Evolutionary conservation across 2,797 vertebrate species (phyloP), one percentile per base, ranked within the genome.

Genomic region (Columba guinea): DNA sequence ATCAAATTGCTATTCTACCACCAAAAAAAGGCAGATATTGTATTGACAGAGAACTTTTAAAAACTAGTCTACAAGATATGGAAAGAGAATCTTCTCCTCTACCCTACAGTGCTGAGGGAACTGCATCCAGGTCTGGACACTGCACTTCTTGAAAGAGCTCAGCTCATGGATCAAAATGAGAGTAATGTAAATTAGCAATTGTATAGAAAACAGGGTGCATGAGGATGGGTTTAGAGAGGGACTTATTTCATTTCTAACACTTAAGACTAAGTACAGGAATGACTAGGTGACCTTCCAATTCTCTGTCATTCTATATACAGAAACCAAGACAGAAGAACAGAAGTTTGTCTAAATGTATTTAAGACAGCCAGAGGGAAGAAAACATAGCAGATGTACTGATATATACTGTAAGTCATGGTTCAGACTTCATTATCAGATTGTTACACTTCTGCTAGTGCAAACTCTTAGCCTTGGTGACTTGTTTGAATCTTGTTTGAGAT

Each of bases 181-280:
- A 78, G 4, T n/a, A 87, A 64, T 37, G 8, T 26, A 76, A 87
- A 64, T 51, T 56, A 84, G 4, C 5, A 64, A 16, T 18, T 52
- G 3, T 30, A 49, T 3, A n/a, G 44, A 70, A 82, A 86, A 59
- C 2, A 1, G 27, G 59, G 34, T 35, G 2, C 28, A 39, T n/a
- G 20, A 81, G 10, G 35, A 4, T 0, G 0, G 10, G 3, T 68
- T 84, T 78, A 59, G 32, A 60, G 83, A 51, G 6, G 7, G 27
- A 13, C 3, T 65, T 26, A 22, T 1, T 92, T 70, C 0, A 35
- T 64, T 78, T 68, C 35, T 75, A 49, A 84, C 90, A 58, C 1
- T 28, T 49, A 76, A 69, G 26, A 41, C 20, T 41, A 16, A 55
- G 10, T 64, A 55, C 2, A 3, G 23, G 87, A 90, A 41, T 28